Base-by-base conservation (phyloP, 2,113 vertebrate species). In the Aythya baeri region DNA sequence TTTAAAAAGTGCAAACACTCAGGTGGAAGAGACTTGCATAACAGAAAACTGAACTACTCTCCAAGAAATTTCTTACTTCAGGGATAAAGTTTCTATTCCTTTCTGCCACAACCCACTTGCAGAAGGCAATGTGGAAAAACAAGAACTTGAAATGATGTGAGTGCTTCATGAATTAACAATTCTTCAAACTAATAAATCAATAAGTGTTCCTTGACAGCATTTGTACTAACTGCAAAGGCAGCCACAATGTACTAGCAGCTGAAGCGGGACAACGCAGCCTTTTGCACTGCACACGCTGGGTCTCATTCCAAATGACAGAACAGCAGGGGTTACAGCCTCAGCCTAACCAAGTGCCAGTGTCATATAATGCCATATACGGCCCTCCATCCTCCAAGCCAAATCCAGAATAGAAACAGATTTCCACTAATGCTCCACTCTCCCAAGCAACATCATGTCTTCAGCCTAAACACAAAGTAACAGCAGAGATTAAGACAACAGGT, bases 291-390 rank as follows among this genome's bases (percentile, higher is more conserved):
- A 43, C 57, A 26, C 4, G 2, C 1, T 1, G 3, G 31, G 4
- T n/a, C 13, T 75, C 52, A 6, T 1, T 34, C 57, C 63, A 3
- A 5, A 23, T 0, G 17, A 25, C 16, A 72, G 57, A 17, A 6
- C 67, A 50, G n/a, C 36, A 55, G 16, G 50, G 54, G 46, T 68
- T 66, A 65, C 63, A 62, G 80, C 22, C 71, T 31, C 61, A 58
- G 70, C 73, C 32, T 4, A 23, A 67, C 78, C 9, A 55, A 22
- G n/a, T 58, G 58, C 54, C 54, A 65, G 9, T 29, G 57, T 32
- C 87, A 81, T 49, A 13, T 10, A 78, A 41, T 0, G 4, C 66
- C 55, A 2, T 23, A 36, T 6, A 36, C 0, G 0, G n/a, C 26
- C 3, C 22, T 55, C 34, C 55, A 22, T 15, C 54, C n/a, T 46